Evolutionary conservation across 2,888 invertebrate species (phyloP), one percentile per base, ranked within the genome.

Genomic region (Zaprionus bogoriensis): DNA sequence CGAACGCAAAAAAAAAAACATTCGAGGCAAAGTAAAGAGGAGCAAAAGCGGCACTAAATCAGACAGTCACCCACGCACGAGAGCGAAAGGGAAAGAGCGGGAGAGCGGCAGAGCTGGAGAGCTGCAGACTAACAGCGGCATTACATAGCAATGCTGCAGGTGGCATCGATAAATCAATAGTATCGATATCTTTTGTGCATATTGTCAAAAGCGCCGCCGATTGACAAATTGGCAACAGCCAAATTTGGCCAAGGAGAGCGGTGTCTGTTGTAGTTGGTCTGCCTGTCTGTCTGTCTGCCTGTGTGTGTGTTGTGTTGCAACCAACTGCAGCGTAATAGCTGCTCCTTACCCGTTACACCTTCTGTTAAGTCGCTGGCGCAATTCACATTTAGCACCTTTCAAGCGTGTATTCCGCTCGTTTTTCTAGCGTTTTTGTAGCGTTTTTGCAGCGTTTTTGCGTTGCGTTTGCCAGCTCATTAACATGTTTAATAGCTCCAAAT

Each of bases 91-190:
- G 14, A 9, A 7, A 32, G 32, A 14, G 7, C 5, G 7, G 14
- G 14, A 14, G 7, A 32, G 32, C 5, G 17, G 32, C 12, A 32
- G 32, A 32, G 7, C 32, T 5, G 14, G 32, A 32, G 14, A 12
- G n/a, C n/a, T n/a, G n/a, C n/a, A n/a, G 14, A 14, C 32, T 14
- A 32, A 32, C 32, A 20, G 59, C 27, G 48, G 41, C 48, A 17
- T 10, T 7, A 6, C 14, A 19, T 6, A 22, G 9, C n/a, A 14
- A 1, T 54, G 53, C 59, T 60, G 74, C 72, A 72, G 72, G 55
- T 83, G 77, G 84, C 61, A 77, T 72, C 83, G 77, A 83, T 77
- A 77, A 83, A 77, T 83, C 74, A 80, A 36, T 22, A 41, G 30
- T 80, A 77, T 77, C 81, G 70, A 72, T 69, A 68, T 52, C 59